phyloP scores from a whole-genome alignment of 2,888 invertebrate genomes.

The Drosophila greeni region DNA sequence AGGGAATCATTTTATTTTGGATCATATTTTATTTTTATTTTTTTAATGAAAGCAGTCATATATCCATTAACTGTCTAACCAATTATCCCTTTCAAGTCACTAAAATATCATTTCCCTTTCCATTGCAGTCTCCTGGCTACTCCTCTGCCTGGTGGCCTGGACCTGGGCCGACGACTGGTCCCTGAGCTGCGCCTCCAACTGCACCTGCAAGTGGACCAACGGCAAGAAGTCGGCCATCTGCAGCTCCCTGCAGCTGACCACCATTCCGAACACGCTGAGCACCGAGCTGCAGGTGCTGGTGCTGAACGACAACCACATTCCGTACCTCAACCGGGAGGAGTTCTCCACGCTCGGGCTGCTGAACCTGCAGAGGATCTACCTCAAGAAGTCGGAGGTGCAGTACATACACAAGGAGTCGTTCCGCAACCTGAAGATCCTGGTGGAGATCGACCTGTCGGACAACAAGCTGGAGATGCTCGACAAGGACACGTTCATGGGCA shows the following conservation, averaged over 20 bases:
- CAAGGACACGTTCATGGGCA: slow-evolving; percentile 89
- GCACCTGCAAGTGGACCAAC: slow-evolving; percentile 94
- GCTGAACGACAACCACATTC: slow-evolving; percentile 88
- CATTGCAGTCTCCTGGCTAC: slow-evolving; percentile 47
- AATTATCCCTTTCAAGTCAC: neutral
- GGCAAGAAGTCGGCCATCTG: slow-evolving; percentile 94
- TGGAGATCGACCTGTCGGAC: slow-evolving; percentile 92
- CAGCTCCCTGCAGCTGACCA: slow-evolving; percentile 87
- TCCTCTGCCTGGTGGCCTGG: slow-evolving; percentile 52
- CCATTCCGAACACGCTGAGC: slow-evolving; percentile 85
- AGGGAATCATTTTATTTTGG: too few relatives aligned
- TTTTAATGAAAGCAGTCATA: too few relatives aligned
- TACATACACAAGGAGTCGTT: slow-evolving; percentile 92
- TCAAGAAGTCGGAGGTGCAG: slow-evolving; percentile 86
- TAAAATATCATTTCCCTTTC: too few relatives aligned
- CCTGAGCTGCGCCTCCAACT: slow-evolving; percentile 88
- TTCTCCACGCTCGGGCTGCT: slow-evolving; percentile 88
- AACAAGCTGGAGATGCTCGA: slow-evolving; percentile 88
- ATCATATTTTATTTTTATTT: too few relatives aligned
- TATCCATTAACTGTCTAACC: too few relatives aligned
- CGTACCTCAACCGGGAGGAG: slow-evolving; percentile 86
- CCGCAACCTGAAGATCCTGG: slow-evolving; percentile 88
- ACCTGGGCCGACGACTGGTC: slow-evolving; percentile 87
- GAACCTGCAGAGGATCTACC: slow-evolving; percentile 90
- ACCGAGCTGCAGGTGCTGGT: slow-evolving; percentile 88